Base-by-base conservation (phyloP, 2,113 vertebrate genomes). In the Eretmochelys imbricata region DNA sequence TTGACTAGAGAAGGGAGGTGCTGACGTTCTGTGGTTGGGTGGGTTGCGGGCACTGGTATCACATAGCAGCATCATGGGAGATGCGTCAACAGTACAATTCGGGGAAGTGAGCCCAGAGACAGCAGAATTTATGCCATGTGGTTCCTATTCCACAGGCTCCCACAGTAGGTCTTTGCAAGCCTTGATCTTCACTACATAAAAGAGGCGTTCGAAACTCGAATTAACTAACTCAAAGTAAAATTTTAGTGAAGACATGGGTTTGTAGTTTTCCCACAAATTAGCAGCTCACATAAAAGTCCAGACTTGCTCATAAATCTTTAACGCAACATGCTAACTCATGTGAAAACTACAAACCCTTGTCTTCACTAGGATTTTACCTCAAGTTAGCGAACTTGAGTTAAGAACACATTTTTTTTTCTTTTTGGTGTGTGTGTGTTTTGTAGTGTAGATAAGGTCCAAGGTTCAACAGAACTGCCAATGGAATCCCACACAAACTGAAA, bases 21-120 rank as follows among this genome's bases (percentile, higher is more conserved):
- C 69, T 96, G 82, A 85, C 85, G 90, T 89, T 57, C 50, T 84
- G 35, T 78, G 89, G 78, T 82, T 93, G 91, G 84, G 76, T 78
- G 85, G 55, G 49, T 59, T 51, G 69, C 81, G 54, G 82, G 59
- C 51, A 25, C 20, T 38, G 7, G 51, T 46, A 59, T 31, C 16
- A 38, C 16, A 19, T 9, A 57, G 38, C 31, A 38, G 59, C 51
- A n/a, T 76, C 51, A 91, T 8, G 51, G 27, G 50, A 85, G 9
- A 90, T 84, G 89, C 93, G 94, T 90, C 80, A 76, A 24, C 19
- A 86, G 11, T 35, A 88, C 5, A 88, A 29, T 76, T 82, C 89
- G 24, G 75, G 75, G 42, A 78, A 94, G 87, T 76, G 5, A 89
- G 20, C 2, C 59, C 51, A 72, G 5, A 72, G n/a, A 72, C 65